Evolutionary conservation across 2,797 vertebrate species (phyloP), one percentile per base, ranked within the genome.

Genomic region (Odontamblyopus rebecca): DNA sequence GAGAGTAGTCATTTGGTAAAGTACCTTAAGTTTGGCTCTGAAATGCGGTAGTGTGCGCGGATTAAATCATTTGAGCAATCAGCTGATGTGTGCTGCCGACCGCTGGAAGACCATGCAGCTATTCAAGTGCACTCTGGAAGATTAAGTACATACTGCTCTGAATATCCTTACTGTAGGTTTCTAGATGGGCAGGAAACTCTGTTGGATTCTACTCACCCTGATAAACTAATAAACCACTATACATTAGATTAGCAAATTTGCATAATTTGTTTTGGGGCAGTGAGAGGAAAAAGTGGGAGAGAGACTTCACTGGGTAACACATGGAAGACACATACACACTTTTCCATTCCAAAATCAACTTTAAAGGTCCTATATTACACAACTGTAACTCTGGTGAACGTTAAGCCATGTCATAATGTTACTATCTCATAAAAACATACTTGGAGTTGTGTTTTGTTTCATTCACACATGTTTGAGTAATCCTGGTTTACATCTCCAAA

Each of bases 31-130:
- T 27, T 53, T 5, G 18, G 65, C 50, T 32, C 29, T 53, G 18
- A 53, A 54, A 67, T 6, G 65, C 50, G 32, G 48, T 54, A 6
- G 50, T 51, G 44, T 50, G 23, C 15, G 50, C 16, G 4, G 50
- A 54, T 67, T 67, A 53, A 53, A 27, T 57, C 38, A 54, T 53
- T 51, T 32, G 29, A 67, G 65, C 50, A 67, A 67, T 67, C 65
- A 67, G 50, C 65, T 32, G 65, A 54, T 54, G 65, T 50, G 44
- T 51, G 27, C 64, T 67, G 27, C 26, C 29, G 64, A 32, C 27
- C 4, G 48, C 50, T n/a, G 64, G 48, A 19, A 9, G 50, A 30
- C 26, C 65, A 53, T 51, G 27, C 18, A 48, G 35, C 63, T 29
- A 27, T 50, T 50, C 23, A 27, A 48, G 63, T 48, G 41, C 63